Percentiles rank a stretch among this genome's conserved stretches.
These are phyloP conservation scores for Pachymerium ferrugineum DNA, from an alignment of 2,888 invertebrate genomes.

Conservation along the genomic window DNA sequence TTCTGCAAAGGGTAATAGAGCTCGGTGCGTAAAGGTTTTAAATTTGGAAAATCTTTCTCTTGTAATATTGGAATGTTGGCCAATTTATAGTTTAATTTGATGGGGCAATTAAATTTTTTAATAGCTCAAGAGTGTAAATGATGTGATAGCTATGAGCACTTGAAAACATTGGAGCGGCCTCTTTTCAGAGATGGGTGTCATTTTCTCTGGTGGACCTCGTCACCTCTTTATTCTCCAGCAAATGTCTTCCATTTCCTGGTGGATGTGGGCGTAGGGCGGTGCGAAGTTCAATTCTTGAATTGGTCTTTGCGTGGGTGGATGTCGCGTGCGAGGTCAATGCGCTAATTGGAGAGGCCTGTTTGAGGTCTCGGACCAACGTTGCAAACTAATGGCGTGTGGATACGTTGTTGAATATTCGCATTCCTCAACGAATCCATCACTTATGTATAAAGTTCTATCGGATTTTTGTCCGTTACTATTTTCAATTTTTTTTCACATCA, in stretches of 20 bases:
- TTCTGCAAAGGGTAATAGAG: too few relatives aligned
- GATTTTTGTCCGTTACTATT: neutral
- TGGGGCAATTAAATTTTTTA: too few relatives aligned
- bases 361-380: conserved; percentile 1
- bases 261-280: neutral
- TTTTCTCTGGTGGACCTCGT: conserved; percentile 11
- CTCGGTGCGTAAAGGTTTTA: too few relatives aligned
- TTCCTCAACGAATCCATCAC: neutral
- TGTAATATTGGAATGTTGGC: too few relatives aligned
- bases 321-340: conserved; percentile 24
- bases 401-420: conserved; percentile 5
- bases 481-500: neutral
- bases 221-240: conserved; percentile 17
- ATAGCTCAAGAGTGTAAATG: too few relatives aligned
- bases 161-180: neutral
- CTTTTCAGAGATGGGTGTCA: neutral
- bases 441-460: neutral
- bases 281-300: conserved; percentile 20
- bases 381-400: conserved; percentile 12
- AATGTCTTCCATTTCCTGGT: conserved; percentile 22
- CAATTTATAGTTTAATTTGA: too few relatives aligned
- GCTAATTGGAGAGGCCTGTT: conserved; percentile 22
- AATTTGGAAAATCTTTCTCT: too few relatives aligned
- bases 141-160: neutral
- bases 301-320: neutral